Evolutionary conservation across 2,888 invertebrate species (phyloP).

Genomic region (Hydroisotoma schaefferi): DNA sequence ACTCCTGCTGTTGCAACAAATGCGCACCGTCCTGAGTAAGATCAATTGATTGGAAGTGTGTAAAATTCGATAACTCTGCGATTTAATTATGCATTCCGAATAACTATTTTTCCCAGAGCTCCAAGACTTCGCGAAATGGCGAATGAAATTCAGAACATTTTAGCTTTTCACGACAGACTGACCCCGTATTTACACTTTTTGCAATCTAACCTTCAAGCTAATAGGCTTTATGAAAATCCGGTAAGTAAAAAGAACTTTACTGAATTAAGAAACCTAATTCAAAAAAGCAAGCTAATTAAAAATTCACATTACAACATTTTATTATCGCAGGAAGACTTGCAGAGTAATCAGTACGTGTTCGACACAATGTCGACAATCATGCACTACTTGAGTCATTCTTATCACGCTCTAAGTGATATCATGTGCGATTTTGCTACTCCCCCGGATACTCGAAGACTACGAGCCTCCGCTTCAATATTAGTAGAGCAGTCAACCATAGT

Average conservation of each 20-base stretch:
- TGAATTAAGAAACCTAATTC: no score
- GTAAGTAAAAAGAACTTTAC: no score
- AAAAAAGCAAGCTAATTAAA: no score
- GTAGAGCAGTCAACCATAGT: constrained; percentile 66
- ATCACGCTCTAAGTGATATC: constrained; percentile 84
- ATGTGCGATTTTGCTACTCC: constrained; percentile 66
- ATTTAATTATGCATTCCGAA: no score
- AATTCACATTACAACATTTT: no score
- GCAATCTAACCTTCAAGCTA: constrained; percentile 36
- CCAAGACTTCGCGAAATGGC: constrained; percentile 42
- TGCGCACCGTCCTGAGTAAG: neutral
- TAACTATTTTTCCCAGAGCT: constrained; percentile 20
- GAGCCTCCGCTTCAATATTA: constrained; percentile 65
- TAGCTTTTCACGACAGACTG: constrained; percentile 40
- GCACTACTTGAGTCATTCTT: constrained; percentile 82
- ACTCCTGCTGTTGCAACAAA: neutral
- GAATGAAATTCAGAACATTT: constrained; percentile 40
- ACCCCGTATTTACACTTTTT: constrained; percentile 41
- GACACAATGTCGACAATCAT: constrained; percentile 74
- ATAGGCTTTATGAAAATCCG: constrained; percentile 30
- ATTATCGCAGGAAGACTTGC: constrained; percentile 37
- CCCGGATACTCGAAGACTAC: constrained; percentile 64
- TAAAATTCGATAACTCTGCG: no score
- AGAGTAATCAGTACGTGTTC: constrained; percentile 62
- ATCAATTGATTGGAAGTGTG: no score